phyloP scores from a whole-genome alignment of 2,888 invertebrate genomes.

The Diaperis boleti region DNA sequence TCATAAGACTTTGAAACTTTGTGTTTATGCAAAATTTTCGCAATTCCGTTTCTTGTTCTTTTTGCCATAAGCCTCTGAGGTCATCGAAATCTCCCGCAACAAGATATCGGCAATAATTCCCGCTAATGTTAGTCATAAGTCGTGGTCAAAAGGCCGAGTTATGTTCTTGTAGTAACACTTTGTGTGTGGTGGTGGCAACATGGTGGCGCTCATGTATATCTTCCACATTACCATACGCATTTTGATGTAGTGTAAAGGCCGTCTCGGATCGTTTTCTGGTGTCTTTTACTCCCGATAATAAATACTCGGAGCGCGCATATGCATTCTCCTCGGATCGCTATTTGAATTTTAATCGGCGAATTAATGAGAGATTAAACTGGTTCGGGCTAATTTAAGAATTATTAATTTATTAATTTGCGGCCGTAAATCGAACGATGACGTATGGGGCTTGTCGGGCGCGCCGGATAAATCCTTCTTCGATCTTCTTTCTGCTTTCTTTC shows the following conservation, averaged over 20 bases:
- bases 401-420: conserved; percentile 47
- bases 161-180: conserved; percentile 59
- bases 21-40: conserved; percentile 42
- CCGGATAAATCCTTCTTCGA: conserved; percentile 53
- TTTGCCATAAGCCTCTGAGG: conserved; percentile 56
- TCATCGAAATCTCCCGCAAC: conserved; percentile 50
- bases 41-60: too few species aligned
- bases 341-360: conserved; percentile 6
- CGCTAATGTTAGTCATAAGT: conserved; percentile 63
- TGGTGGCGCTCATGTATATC: conserved; percentile 54
- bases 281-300: conserved; percentile 17
- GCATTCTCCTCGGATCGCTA: neutral
- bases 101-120: conserved; percentile 62
- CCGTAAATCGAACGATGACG: conserved; percentile 48
- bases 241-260: conserved; percentile 44
- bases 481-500: too few species aligned
- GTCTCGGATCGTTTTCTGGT: conserved; percentile 42
- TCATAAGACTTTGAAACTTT: too few species aligned
- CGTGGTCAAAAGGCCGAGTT: conserved; percentile 56
- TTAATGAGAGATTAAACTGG: conserved; percentile 33
- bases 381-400: too few species aligned
- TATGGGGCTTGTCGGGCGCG: conserved; percentile 52
- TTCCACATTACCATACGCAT: conserved; percentile 57
- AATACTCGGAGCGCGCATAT: conserved; percentile 4
- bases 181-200: conserved; percentile 59